Evolutionary conservation across 2,888 invertebrate species (phyloP), one percentile per base, ranked within the genome.

Genomic region (Heteropelma amictum): DNA sequence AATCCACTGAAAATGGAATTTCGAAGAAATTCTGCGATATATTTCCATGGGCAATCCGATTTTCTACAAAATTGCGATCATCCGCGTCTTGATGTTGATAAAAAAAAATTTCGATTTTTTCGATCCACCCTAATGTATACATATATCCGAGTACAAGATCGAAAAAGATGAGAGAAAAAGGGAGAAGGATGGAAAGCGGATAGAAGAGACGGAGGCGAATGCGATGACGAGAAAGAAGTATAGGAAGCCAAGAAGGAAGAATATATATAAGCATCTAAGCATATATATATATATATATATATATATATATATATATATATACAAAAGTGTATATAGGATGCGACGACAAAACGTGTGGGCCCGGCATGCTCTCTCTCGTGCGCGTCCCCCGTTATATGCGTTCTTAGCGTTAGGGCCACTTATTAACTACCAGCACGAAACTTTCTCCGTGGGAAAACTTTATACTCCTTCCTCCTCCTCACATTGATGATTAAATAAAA

Each of bases 341-440:
- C 53, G 30, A 63, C 53, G 30, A 68, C 68, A 56, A 68, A 73
- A 73, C 72, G 67, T 63, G 73, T 73, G 73, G 73, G 73, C 73
- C 73, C 73, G 68, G 73, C 73, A 73, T 68, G 72, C 60, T 67
- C 56, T 72, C 23, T 51, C 17, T 26, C 26, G 3, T 28, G 2
- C 56, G 35, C 49, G 67, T 61, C 61, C 49, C 47, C 19, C 53
- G n/a, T n/a, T n/a, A n/a, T n/a, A n/a, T 47, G 28, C 51, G 60
- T 45, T 73, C 68, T 72, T 65, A 60, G 65, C 65, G 72, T 40
- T 74, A 69, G 58, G 45, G 53, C 69, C 68, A 69, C 69, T 63
- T 69, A 69, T 69, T 64, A 63, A 64, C 69, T 60, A 58, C 38
- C 58, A 65, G 45, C 69, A 65, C 69, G 64, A 14, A 70, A 64